Evolutionary conservation across 2,888 invertebrate genomes (phyloP).

Genomic region (Philereme transversata): DNA sequence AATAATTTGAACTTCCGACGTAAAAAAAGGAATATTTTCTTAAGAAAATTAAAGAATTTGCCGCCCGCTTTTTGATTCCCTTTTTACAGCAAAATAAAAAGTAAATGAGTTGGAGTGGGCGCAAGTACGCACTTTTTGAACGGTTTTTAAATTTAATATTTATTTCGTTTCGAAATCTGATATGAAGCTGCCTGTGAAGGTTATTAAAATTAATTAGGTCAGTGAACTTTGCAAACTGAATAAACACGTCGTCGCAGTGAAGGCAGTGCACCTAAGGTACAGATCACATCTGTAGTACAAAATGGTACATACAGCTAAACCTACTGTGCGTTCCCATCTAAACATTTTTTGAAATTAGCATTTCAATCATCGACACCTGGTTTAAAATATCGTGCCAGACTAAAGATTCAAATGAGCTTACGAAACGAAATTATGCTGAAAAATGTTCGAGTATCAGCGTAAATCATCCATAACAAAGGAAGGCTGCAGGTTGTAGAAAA

Average conservation of each 20-base stretch:
- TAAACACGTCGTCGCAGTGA: too few relatives aligned
- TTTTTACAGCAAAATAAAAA: conserved; percentile 59
- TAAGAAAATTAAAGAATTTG: conserved; percentile 74
- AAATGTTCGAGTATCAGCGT: conserved; percentile 57
- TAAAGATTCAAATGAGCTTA: conserved; percentile 36
- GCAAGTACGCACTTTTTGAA: conserved; percentile 42
- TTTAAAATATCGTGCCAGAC: conserved; percentile 35
- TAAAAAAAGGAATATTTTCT: conserved; percentile 61
- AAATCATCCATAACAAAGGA: conserved; percentile 56
- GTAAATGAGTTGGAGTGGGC: conserved; percentile 60
- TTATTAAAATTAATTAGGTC: conserved; percentile 55
- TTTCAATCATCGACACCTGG: conserved; percentile 29
- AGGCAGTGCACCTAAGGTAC: too few relatives aligned
- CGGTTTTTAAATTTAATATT: conserved; percentile 56
- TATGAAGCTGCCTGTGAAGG: conserved; percentile 42
- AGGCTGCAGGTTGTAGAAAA: conserved; percentile 24
- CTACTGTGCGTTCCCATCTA: too few relatives aligned
- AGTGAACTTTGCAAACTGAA: conserved; percentile 25
- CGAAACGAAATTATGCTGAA: conserved; percentile 53
- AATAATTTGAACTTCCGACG: conserved; percentile 68
- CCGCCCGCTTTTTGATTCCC: conserved; percentile 62
- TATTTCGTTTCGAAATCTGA: conserved; percentile 38
- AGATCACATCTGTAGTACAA: too few relatives aligned
- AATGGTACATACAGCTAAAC: too few relatives aligned
- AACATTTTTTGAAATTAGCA: background rate